A percentile compares a stretch with the other conserved stretches of the same genome.
These are phyloP conservation scores for Paratilapia polleni DNA, from an alignment of 2,113 vertebrate species.

Conservation along the genomic window DNA sequence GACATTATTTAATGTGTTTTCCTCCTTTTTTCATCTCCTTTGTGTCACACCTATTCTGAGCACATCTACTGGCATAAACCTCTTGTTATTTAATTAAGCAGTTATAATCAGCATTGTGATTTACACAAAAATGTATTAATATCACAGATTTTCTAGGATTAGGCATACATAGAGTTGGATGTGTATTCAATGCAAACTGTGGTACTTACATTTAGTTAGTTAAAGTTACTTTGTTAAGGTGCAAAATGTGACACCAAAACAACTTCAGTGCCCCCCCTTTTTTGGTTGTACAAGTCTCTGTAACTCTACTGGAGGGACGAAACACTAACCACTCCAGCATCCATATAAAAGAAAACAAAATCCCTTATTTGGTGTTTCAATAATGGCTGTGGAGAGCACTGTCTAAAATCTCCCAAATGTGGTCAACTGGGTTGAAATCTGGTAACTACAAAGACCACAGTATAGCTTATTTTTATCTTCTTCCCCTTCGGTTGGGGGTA, in stretches of 20 bases:
- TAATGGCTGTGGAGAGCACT: too few relatives aligned
- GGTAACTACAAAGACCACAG: too few relatives aligned
- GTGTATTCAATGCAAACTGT: not conserved
- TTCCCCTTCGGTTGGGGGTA: too few relatives aligned
- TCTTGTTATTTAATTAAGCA: too few relatives aligned
- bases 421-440: too few relatives aligned
- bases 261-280: not conserved
- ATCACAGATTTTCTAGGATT: not conserved
- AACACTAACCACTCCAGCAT: too few relatives aligned
- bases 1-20: not conserved
- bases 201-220: not conserved
- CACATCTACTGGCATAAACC: not conserved
- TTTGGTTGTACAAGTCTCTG: too few relatives aligned
- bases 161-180: not conserved
- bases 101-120: not conserved
- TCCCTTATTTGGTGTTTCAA: too few relatives aligned
- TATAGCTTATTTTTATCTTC: too few relatives aligned
- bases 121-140: not conserved
- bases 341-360: too few relatives aligned
- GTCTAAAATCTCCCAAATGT: too few relatives aligned
- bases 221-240: not conserved
- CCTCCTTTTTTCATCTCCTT: not conserved
- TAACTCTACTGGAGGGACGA: too few relatives aligned
- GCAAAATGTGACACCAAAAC: not conserved
- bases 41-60: not conserved